Evolutionary conservation across 1,140 invertebrate species (phyloP).

Genomic region (Saccostrea cuccullata): DNA sequence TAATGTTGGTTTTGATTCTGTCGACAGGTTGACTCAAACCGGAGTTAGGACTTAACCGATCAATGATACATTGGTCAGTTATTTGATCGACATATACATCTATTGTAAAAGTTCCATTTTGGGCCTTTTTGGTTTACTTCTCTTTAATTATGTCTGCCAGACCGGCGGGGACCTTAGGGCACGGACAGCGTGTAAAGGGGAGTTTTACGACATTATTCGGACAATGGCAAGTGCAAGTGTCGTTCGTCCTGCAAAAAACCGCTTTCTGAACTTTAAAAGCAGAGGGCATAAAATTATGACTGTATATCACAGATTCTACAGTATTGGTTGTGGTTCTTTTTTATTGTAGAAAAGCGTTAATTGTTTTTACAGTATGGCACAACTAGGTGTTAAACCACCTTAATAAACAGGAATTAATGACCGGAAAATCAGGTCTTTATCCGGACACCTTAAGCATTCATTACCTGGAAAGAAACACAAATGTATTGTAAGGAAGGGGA

Average conservation of each 20-base stretch:
- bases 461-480: background rate
- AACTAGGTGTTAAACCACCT: background rate
- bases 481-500: background rate
- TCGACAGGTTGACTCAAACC: background rate
- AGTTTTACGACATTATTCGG: constrained; percentile 19
- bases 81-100: background rate
- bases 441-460: background rate
- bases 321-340: background rate
- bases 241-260: background rate
- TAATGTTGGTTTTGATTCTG: background rate
- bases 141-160: background rate
- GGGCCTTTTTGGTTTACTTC: background rate
- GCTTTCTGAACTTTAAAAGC: background rate
- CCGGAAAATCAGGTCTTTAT: background rate
- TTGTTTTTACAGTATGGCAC: background rate
- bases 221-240: background rate
- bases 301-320: background rate
- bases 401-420: constrained; percentile 26
- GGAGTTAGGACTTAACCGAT: background rate
- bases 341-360: background rate
- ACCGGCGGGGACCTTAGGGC: background rate
- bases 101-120: background rate
- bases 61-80: background rate
- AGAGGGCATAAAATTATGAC: background rate
- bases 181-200: background rate